Conservation (phyloP, 2,888 invertebrate genomes). For the Heliconius hortense region DNA sequence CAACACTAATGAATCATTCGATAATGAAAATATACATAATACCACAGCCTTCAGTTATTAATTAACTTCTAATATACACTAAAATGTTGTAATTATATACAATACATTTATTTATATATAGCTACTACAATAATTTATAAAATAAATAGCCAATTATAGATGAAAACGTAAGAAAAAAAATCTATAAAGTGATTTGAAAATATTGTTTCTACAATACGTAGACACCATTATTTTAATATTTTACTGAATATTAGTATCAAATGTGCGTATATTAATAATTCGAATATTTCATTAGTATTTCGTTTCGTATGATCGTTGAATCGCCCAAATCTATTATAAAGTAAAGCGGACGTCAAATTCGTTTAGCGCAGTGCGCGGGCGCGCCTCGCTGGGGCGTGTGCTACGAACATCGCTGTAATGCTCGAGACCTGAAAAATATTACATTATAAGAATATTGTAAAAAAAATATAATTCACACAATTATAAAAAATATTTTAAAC, state of each 20-base stretch:
- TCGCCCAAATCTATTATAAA: constrained; percentile 1
- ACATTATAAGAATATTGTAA: constrained; percentile 1
- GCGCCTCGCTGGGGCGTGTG: constrained; percentile 55
- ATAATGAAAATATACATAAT: constrained; percentile 15
- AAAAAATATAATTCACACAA: too few relatives aligned
- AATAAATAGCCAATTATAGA: not conserved
- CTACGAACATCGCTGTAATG: constrained; percentile 75
- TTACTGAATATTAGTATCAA: constrained; percentile 9
- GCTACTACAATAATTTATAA: not conserved
- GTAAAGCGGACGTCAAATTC: constrained; percentile 27
- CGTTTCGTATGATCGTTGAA: not conserved
- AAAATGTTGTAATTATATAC: not conserved
- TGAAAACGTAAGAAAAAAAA: not conserved
- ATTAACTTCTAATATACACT: not conserved
- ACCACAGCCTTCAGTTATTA: constrained; percentile 17
- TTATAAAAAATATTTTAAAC: too few relatives aligned
- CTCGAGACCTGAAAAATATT: constrained; percentile 65
- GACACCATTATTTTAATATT: not conserved
- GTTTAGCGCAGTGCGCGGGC: constrained; percentile 52
- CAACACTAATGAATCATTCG: constrained; percentile 14
- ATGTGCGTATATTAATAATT: constrained; percentile 1
- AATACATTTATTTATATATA: not conserved
- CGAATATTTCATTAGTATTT: constrained; percentile 12
- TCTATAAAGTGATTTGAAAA: not conserved
- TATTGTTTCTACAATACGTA: not conserved